Base-by-base conservation (phyloP, 2,113 vertebrate genomes). In the Myocastor coypus region DNA sequence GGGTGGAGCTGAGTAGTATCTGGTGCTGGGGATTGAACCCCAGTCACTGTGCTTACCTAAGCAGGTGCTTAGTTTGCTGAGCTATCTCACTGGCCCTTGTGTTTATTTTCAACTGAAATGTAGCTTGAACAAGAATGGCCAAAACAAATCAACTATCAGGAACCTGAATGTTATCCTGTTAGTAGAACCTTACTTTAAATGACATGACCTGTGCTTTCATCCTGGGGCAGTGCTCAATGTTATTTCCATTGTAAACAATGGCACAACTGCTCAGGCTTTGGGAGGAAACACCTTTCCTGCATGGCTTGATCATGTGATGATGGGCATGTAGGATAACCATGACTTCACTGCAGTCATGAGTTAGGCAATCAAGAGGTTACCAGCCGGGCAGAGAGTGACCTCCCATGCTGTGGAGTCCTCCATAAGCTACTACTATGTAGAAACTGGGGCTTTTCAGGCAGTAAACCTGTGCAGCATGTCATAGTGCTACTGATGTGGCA, bases 281-380 rank as follows among this genome's bases (percentile, higher is more conserved):
- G 88, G 88, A 97, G 97, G 97, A 97, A 98, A 96, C 97, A 97
- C 97, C 97, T 98, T 98, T 97, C 93, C 96, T 95, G 92, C 64
- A 28, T 68, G 71, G 40, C 80, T 93, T 75, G 68, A 64, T 93
- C 97, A 95, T 97, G 94, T 96, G 97, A 87, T 92, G 85, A 92
- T 95, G 69, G 91, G 28, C 52, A 89, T 42, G 94, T 95, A 95
- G 91, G 89, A 71, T 95, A 96, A 96, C 88, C 66, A 63, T 94
- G 97, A 97, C 83, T 90, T 96, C 96, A 95, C 0, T 95, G 80
- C 32, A 97, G 22, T 95, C 88, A 92, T 85, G 78, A 87, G 37
- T 97, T 82, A 94, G 89, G 81, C 92, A 96, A 95, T 50, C n/a
- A 52, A 63, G 68, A 94, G 83, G 91, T 97, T 96, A 97, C 28